Evolutionary conservation across 2,888 invertebrate species (phyloP), one percentile per base, ranked within the genome.

Genomic region (Norana najaformis): DNA sequence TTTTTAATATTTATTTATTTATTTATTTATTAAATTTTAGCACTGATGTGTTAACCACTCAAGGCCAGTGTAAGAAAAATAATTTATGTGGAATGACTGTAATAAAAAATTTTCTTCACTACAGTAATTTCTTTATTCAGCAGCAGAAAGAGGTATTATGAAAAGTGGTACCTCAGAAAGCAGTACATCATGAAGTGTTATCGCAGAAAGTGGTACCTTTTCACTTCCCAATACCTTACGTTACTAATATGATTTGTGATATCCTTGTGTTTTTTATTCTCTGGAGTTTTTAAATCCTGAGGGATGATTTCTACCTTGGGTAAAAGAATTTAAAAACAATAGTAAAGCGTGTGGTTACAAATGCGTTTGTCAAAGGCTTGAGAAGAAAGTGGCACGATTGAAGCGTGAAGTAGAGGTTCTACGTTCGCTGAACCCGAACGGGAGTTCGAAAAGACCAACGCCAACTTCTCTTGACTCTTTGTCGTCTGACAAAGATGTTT

Each of bases 361-460:
- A 37, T 92, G 93, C 53, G 92, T 36, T 36, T 85, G 20, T n/a
- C 16, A 18, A 36, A 94, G 94, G 89, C 91, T 94, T 83, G 94
- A 94, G 92, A 93, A 93, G 90, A 94, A 94, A 90, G 92, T 94
- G 18, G 91, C 92, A 41, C 91, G 93, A 38, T 90, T 94, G 89
- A 93, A 93, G 90, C 91, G 93, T 53, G 94, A 94, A 91, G 93
- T 93, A 83, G 93, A 85, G 23, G 35, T 85, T 36, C 85, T 85
- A 23, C 35, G 34, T 16, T 85, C 85, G 34, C 85, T 85, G 85
- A 85, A 85, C 85, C 85, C 85, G 85, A 85, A 37, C 34, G 35
- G 85, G 16, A 36, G 35, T 85, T 85, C 85, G 23, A 85, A 85
- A 37, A 35, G 85, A 36, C 37, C 37, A 85, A 85, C 85, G 34